Base-by-base conservation (phyloP, 2,797 vertebrate species). In the Ciconia nigra region DNA sequence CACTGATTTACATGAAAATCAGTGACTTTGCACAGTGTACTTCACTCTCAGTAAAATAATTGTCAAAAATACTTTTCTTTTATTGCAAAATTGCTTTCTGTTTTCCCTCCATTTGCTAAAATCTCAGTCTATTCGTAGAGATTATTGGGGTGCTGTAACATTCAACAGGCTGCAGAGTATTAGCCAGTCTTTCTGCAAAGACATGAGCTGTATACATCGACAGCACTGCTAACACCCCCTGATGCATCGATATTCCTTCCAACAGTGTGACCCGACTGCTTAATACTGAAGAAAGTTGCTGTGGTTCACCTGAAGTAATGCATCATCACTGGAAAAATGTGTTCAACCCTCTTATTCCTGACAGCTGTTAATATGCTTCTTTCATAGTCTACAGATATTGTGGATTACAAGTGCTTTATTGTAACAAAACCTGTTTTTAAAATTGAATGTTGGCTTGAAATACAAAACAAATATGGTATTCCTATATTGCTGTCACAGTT, bases 401-500 rank as follows among this genome's bases (percentile, higher is more conserved):
- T 52, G 31, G 66, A 65, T 74, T 86, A 61, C 65, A 72, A 76
- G 39, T 25, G 72, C 42, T 89, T 82, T 82, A 63, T 54, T 86
- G 72, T 79, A 96, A 85, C 51, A 82, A 93, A 84, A 46, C 20
- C 24, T 33, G 89, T 86, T 67, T 63, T 28, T 5, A 11, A n/a
- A 90, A 51, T 62, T 71, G 63, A 94, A 79, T 21, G 15, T 89
- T 54, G 92, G 72, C 57, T 78, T 95, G 86, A 94, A 96, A 95
- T 28, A 96, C 47, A 88, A 95, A 94, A 96, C 63, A 58, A 83
- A 93, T 37, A 72, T n/a, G 73, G 51, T 87, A 95, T 89, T 87
- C 65, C 79, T 94, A 59, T 86, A 93, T 91, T 96, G 90, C 79
- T 96, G 96, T 98, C 97, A 97, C 96, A 98, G 97, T 97, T 97